phyloP scores from a whole-genome alignment of 2,113 vertebrate genomes.

The Dasypus novemcinctus region DNA sequence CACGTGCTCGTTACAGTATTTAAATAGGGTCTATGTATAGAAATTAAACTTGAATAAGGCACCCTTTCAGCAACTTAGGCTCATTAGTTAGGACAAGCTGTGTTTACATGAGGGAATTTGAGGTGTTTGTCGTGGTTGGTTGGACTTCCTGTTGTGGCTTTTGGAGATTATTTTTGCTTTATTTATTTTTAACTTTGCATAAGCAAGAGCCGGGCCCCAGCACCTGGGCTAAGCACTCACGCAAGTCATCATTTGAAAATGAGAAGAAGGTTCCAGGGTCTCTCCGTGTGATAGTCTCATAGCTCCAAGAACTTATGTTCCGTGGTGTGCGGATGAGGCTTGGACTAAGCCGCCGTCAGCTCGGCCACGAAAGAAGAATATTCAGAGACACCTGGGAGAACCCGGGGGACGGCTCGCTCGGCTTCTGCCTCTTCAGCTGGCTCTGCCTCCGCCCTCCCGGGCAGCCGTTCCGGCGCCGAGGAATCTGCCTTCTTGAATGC shows the following conservation, averaged over 20 bases:
- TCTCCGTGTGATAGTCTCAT: not conserved
- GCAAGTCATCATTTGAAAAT: not conserved
- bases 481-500: not conserved
- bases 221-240: not conserved
- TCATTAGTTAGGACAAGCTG: not conserved
- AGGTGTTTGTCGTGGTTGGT: not conserved
- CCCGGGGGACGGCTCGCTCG: not conserved
- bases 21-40: not conserved
- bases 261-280: not conserved
- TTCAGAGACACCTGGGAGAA: rapidly evolving
- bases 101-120: not conserved
- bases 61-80: not conserved
- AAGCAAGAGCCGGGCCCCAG: not conserved
- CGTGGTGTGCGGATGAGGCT: not conserved
- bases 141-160: too few relatives aligned
- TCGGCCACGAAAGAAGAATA: not conserved
- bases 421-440: not conserved
- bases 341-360: not conserved
- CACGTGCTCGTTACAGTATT: not conserved
- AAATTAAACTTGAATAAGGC: not conserved
- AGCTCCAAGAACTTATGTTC: not conserved
- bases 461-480: rapidly evolving
- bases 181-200: not conserved
- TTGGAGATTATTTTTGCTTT: not conserved
- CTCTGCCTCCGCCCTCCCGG: not conserved